phyloP scores from a whole-genome alignment of 2,113 vertebrate genomes.

The Pollimyrus isidori region DNA sequence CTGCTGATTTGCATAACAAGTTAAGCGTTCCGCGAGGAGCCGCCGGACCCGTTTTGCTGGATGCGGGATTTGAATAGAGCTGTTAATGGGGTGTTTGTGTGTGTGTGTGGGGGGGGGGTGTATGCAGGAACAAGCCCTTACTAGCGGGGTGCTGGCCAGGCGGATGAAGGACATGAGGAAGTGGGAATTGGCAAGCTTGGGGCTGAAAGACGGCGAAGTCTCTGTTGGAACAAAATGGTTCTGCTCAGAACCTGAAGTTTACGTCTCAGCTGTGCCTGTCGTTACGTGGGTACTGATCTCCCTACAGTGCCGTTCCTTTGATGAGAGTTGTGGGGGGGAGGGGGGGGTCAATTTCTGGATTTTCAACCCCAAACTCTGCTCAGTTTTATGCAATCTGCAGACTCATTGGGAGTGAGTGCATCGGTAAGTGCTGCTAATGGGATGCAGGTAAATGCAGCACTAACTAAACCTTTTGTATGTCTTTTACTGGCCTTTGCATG shows the following conservation, averaged over 20 bases:
- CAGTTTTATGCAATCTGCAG: no score
- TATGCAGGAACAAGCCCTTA: neutral
- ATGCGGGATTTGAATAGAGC: slow-evolving; percentile 40
- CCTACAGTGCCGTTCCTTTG: neutral
- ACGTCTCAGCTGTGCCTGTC: neutral
- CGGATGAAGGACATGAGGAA: neutral
- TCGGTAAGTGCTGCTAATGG: neutral
- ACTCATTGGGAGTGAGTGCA: no score
- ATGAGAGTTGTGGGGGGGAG: neutral
- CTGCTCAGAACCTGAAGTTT: neutral
- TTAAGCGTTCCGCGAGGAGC: slow-evolving; percentile 36
- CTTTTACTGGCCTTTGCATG: neutral
- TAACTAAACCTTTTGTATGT: neutral
- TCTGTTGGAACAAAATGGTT: neutral
- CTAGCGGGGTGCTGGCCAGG: neutral
- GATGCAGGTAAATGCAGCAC: neutral
- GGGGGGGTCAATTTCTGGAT: neutral
- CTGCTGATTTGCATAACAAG: slow-evolving; percentile 45
- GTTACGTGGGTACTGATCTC: neutral
- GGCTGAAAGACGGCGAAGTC: neutral
- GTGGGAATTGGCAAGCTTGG: neutral
- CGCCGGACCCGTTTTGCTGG: slow-evolving; percentile 30
- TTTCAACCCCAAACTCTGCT: neutral
- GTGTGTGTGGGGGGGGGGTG: neutral
- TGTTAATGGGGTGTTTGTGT: slow-evolving; percentile 25